Base-by-base conservation (phyloP, 2,888 invertebrate species). In the Ornithoptera alexandrae region DNA sequence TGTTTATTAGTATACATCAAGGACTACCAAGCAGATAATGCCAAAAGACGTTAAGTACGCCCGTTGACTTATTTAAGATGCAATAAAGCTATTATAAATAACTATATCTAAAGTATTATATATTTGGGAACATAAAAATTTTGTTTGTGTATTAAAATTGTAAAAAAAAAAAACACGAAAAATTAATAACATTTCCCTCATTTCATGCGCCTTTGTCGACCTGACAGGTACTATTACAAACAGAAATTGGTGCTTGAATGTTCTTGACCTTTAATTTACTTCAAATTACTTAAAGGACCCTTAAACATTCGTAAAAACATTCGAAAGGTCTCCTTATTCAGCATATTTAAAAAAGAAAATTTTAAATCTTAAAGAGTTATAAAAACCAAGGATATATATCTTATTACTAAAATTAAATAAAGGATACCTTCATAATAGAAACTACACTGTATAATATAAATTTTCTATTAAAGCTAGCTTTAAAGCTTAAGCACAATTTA, bases 201-300 rank as follows among this genome's bases (percentile, higher is more conserved):
- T 50, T 57, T 57, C 2, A 57, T 4, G 22, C 10, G 57, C 20
- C n/a, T 57, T 57, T 12, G 57, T n/a, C 57, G 6, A 57, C n/a
- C 65, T 20, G 42, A 22, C 65, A 46, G 24, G 58, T 65, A 24
- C 17, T 22, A 58, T 58, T 24, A 42, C 58, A 58, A 65, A 67
- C 36, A 58, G 57, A 24, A 58, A 58, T 36, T 57, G 42, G 62
- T n/a, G 36, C 57, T 46, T 46, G 20, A 58, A 63, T 58, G 46
- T 57, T 57, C 57, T 68, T 68, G 68, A 68, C 68, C 62, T 68
- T 58, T 68, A 68, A 68, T 68, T 68, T 68, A 58, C 62, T 68
- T 68, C 62, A 46, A 63, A 68, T 62, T 20, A 57, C 46, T 24
- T 22, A 46, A 30, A 63, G 62, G 62, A 22, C 57, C 22, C 57